Base-by-base conservation (phyloP, 2,888 invertebrate genomes). In the Leucoptera coffeella region DNA sequence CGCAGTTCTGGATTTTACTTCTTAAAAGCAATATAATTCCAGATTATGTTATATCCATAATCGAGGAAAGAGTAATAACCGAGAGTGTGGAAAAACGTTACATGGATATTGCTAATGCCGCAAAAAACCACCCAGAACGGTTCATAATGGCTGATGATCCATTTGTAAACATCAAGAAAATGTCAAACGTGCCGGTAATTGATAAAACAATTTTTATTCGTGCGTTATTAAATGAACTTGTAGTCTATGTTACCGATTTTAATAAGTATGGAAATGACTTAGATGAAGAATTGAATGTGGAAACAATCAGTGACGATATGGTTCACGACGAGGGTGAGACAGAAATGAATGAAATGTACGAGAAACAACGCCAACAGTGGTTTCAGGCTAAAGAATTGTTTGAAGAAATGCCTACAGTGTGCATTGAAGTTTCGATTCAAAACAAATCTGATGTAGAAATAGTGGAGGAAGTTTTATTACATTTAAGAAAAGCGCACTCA, bases 21-120 rank as follows among this genome's bases (percentile, higher is more conserved):
- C 38, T 34, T 5, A 52, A 59, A 15, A 46, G 54, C 3, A 59
- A 69, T 32, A 44, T 64, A 27, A 36, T 61, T 12, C 75, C 78
- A 12, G 75, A 80, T 42, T 65, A 78, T 35, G 58, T 75, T 1
- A 50, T 80, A 36, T 45, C 71, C 19, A 41, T 81, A 27, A 57
- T 62, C 26, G 77, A 78, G 43, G 60, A 64, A 27, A 55, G 56
- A 41, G 64, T 67, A 46, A 38, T 71, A 12, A 54, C 56, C 24
- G 29, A 37, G 19, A 52, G 57, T 7, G 31, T 65, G 21, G 30
- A 50, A 22, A 37, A 60, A 10, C 39, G 52, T 30, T 69, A 73
- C 36, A 36, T 43, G 14, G 53, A 44, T 35, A 47, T 74, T 31
- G 41, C 42, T 31, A 43, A 36, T 20, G 33, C 35, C 30, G 15